phyloP scores from a whole-genome alignment of 2,113 vertebrate genomes.

The Amphiprion ocellaris region DNA sequence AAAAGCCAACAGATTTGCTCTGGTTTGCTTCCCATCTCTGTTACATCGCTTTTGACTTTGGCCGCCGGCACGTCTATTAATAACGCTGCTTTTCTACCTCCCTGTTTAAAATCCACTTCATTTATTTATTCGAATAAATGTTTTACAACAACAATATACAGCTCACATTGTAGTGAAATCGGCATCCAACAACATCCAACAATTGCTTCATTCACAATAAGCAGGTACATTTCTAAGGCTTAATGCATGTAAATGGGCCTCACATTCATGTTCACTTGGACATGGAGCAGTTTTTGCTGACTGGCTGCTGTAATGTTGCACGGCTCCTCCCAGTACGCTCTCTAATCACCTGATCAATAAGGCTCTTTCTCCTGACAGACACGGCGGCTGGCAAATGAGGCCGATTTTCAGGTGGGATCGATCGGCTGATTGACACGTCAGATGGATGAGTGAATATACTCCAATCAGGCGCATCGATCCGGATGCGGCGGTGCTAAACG shows the following conservation, averaged over 20 bases:
- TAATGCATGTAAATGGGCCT: constrained; percentile 13
- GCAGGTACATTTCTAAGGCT: constrained; percentile 34
- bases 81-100: constrained; percentile 12
- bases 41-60: constrained; percentile 20
- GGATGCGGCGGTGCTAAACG: constrained; percentile 25
- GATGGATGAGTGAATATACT: constrained; percentile 69
- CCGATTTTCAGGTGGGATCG: constrained; percentile 62
- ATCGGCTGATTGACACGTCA: constrained; percentile 61
- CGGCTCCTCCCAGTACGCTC: constrained; percentile 37
- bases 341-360: constrained; percentile 62
- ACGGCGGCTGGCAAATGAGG: constrained; percentile 47
- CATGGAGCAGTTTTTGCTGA: constrained; percentile 30
- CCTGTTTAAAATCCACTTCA: constrained; percentile 35
- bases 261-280: no score
- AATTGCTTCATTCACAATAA: constrained; percentile 37
- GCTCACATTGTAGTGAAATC: constrained; percentile 5
- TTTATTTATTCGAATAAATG: constrained; percentile 70
- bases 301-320: constrained; percentile 14
- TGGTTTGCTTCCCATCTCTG: constrained; percentile 32
- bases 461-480: constrained; percentile 64
- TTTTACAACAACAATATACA: constrained; percentile 67
- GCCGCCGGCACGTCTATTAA: constrained; percentile 33
- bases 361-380: constrained; percentile 57
- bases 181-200: constrained; percentile 20
- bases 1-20: constrained; percentile 40